Base-by-base conservation (phyloP, 2,888 invertebrate genomes). In the Drosophila antonietae region DNA sequence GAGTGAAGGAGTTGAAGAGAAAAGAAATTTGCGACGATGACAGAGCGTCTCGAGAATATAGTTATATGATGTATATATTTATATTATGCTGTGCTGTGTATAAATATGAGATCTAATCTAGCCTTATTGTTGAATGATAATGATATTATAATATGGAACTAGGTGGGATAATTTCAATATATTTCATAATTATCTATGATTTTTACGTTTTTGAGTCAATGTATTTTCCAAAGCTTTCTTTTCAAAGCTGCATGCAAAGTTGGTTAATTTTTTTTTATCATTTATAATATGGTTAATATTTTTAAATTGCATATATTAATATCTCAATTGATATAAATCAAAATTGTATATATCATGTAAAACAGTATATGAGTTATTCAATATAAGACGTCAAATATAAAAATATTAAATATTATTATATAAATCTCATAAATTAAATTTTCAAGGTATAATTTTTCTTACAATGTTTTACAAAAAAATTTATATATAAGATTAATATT, bases 1-100 rank as follows among this genome's bases (percentile, higher is more conserved):
- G 82, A 78, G 83, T 83, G 88, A 67, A 63, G 60, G 73, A 73
- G 49, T 69, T 67, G 69, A 68, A 69, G 72, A 70, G 62, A 60
- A 67, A 63, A 69, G 65, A 70, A 60, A 60, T 39, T 57, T 49
- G 66, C 53, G 31, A 46, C 59, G 56, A 68, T 59, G 60, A 63
- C 56, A 62, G 64, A 18, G 59, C 33, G 33, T 18, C 51, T 7
- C 18, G 18, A 51, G n/a, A 1, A 33, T 51, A 51, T 46, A 23
- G 14, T 8, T 14, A 46, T 8, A 3, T 14, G 31, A 49, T 28
- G 28, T 6, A 28, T 28, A 28, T n/a, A 31, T 55, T 41, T n/a
- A 35, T 12, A 41, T 7, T 28, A 18, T 41, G 55, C 18, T 23
- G 5, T 14, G 20, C 51, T 51, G 7, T 14, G 28, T 2, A 10